These are phyloP conservation scores for Parazoanthus darwini DNA, from an alignment of 92 coral and sea anemone genomes.

Conservation along the genomic window DNA sequence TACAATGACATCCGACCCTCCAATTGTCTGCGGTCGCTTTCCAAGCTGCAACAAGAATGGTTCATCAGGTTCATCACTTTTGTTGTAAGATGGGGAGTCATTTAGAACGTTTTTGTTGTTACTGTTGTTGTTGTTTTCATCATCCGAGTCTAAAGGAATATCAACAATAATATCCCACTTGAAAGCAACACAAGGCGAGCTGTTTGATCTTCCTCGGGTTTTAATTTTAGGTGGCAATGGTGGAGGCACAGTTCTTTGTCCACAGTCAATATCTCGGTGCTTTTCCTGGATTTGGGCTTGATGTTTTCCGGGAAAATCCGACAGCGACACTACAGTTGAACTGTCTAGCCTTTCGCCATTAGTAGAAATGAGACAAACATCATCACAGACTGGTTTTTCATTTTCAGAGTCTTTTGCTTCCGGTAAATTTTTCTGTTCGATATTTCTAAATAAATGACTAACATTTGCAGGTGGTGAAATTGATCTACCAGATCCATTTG, in stretches of 20 bases:
- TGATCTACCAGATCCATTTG: background rate
- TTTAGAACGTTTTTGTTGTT: background rate
- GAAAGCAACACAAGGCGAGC: background rate
- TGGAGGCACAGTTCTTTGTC: background rate
- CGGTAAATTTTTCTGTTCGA: background rate
- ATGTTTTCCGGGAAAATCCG: background rate
- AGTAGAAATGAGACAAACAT: background rate
- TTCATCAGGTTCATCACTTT: constrained; percentile 1
- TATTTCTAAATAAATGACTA: background rate
- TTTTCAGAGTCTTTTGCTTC: background rate
- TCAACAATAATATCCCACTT: constrained; percentile 32
- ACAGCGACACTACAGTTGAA: background rate
- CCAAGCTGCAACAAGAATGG: constrained; percentile 9
- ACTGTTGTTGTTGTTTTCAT: background rate
- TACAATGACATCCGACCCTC: background rate
- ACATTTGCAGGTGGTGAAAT: background rate
- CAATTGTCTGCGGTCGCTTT: constrained; percentile 38
- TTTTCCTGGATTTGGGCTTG: background rate
- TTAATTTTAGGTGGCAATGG: constrained; percentile 28
- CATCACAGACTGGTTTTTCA: too few species aligned
- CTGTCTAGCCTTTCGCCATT: background rate
- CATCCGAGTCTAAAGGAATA: constrained; percentile 31
- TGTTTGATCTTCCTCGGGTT: background rate
- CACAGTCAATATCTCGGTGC: background rate
- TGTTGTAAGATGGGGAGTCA: background rate